Evolutionary conservation across 2,113 vertebrate genomes (phyloP).

Genomic region (Euleptes europaea): DNA sequence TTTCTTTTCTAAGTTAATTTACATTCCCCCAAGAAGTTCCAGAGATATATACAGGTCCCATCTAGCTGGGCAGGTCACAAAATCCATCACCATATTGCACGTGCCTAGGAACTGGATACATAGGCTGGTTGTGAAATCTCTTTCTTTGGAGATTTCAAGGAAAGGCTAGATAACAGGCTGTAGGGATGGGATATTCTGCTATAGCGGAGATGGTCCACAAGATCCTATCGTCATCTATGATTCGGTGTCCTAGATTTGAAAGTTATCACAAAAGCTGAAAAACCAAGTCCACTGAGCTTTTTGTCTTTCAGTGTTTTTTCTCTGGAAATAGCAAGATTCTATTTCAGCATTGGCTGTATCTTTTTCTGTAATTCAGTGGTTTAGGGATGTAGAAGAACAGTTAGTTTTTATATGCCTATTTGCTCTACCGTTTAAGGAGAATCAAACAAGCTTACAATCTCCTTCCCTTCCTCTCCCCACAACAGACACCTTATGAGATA

Average conservation of each 20-base stretch:
- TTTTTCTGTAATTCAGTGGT: not conserved
- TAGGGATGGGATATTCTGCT: not conserved
- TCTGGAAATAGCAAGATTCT: not conserved
- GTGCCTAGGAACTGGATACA: not conserved
- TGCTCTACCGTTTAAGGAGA: too few relatives aligned
- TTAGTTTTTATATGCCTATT: too few relatives aligned
- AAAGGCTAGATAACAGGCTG: not conserved
- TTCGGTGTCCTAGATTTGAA: not conserved
- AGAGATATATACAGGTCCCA: not conserved
- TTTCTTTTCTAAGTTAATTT: not conserved
- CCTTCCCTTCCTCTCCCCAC: too few relatives aligned
- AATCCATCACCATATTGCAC: not conserved
- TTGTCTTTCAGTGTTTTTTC: not conserved
- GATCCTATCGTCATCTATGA: not conserved
- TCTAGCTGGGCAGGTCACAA: not conserved
- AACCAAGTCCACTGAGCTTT: not conserved
- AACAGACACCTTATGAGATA: too few relatives aligned
- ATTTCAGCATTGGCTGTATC: not conserved
- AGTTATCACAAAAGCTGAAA: not conserved
- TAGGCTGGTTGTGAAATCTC: not conserved
- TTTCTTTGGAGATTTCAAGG: not conserved
- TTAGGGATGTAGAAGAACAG: not conserved
- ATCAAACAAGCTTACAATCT: too few relatives aligned
- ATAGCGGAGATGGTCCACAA: not conserved
- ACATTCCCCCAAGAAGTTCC: not conserved